A percentile compares a stretch with the other conserved stretches of the same genome.
Conservation (phyloP, 2,888 invertebrate species). For the Melanchra persicariae region DNA sequence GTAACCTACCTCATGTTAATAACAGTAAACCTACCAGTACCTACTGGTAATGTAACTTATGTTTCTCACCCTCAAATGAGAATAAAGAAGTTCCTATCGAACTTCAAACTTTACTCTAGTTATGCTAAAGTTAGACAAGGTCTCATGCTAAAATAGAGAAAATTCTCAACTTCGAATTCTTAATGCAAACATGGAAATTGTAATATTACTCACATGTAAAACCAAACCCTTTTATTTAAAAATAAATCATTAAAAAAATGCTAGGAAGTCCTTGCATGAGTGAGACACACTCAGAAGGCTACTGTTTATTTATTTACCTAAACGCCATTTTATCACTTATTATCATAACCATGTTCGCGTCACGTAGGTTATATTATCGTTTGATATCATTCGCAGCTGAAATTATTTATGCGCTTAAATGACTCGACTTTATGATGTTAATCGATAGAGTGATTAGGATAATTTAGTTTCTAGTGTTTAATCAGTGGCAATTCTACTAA, state of each 20-base stretch:
- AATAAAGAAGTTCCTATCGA: background rate
- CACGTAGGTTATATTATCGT: slow-evolving; percentile 29
- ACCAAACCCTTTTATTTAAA: background rate
- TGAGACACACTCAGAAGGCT: slow-evolving; percentile 4
- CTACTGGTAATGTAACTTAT: too few relatives aligned
- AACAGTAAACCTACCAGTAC: too few relatives aligned
- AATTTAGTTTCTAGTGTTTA: background rate
- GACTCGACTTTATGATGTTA: slow-evolving; percentile 18
- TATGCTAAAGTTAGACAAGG: too few relatives aligned
- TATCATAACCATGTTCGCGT: background rate
- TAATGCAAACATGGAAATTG: too few relatives aligned
- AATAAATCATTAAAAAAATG: background rate
- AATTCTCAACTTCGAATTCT: background rate
- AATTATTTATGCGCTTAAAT: slow-evolving; percentile 25
- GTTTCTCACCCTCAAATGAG: background rate
- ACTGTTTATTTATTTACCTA: slow-evolving; percentile 20
- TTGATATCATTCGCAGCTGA: slow-evolving; percentile 21
- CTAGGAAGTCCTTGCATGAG: background rate
- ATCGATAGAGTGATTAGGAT: background rate
- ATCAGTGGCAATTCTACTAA: too few relatives aligned
- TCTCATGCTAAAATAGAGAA: background rate
- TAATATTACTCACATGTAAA: too few relatives aligned
- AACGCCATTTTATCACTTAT: slow-evolving; percentile 7
- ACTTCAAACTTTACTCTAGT: background rate
- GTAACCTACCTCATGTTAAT: too few relatives aligned